These are phyloP conservation scores for Alfaro cultratus DNA, from an alignment of 2,797 vertebrate species.

Conservation along the genomic window DNA sequence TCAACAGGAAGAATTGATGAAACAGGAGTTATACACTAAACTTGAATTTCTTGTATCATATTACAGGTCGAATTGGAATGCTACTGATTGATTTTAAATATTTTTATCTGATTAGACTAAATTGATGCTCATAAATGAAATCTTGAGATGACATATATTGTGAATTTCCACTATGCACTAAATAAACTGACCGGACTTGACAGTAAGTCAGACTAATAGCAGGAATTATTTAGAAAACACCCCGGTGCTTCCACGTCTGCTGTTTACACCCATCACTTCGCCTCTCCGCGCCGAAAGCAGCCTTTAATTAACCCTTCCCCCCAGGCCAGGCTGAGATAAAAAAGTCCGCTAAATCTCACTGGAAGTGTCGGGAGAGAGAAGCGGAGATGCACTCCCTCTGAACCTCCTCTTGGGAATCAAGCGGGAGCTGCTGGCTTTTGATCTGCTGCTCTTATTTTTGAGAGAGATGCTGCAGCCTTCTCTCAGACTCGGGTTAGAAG, in stretches of 20 bases:
- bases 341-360: conserved; percentile 55
- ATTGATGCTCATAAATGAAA: background rate
- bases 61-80: background rate
- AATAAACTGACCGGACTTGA: background rate
- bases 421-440: conserved; percentile 59
- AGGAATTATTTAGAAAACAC: background rate
- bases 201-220: background rate
- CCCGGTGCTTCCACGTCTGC: background rate
- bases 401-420: conserved; percentile 48
- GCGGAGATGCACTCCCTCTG: background rate
- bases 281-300: conserved; percentile 35
- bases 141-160: background rate
- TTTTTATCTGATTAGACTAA: background rate
- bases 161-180: background rate
- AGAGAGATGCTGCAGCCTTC: conserved; percentile 47
- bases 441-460: conserved; percentile 56
- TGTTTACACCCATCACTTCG: conserved; percentile 36
- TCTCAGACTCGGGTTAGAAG: conserved; percentile 33
- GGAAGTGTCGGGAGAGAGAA: conserved; percentile 39
- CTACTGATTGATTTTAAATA: background rate
- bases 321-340: conserved; percentile 43
- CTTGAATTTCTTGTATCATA: background rate
- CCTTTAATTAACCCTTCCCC: conserved; percentile 65
- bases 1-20: background rate
- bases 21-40: background rate